A percentile compares a stretch with the other conserved stretches of the same genome.
phyloP scores from a whole-genome alignment of 2,888 invertebrate species.

The Rhamnusium bicolor region DNA sequence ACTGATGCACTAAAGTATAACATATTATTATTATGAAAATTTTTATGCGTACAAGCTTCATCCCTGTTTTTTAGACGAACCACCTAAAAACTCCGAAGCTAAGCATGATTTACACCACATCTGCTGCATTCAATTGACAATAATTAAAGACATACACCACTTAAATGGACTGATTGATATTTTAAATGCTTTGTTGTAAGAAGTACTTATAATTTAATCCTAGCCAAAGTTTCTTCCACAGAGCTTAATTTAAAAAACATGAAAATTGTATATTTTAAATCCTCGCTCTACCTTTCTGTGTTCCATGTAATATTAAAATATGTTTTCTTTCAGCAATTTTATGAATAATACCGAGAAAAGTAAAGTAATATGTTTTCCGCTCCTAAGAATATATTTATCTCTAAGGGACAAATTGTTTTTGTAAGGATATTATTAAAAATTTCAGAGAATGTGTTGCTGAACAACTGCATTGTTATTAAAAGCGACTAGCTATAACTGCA shows the following conservation, averaged over 20 bases:
- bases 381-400: conserved; percentile 17
- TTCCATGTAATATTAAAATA: background rate
- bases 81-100: too few relatives aligned
- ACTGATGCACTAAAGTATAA: too few relatives aligned
- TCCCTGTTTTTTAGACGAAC: too few relatives aligned
- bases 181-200: background rate
- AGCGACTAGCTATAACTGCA: conserved; percentile 27
- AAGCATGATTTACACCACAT: too few relatives aligned
- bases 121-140: too few relatives aligned
- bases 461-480: conserved; percentile 28
- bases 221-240: background rate
- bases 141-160: too few relatives aligned
- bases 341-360: conserved; percentile 12
- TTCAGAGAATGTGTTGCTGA: background rate
- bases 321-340: background rate
- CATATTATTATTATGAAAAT: too few relatives aligned
- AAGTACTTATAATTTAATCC: background rate
- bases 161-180: too few relatives aligned
- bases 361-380: conserved; percentile 19
- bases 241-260: background rate
- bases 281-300: background rate
- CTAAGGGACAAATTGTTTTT: conserved; percentile 24
- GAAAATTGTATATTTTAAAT: background rate
- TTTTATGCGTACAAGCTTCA: too few relatives aligned
- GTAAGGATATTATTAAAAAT: conserved; percentile 26